Evolutionary conservation across 2,797 vertebrate species (phyloP), one percentile per base, ranked within the genome.

Genomic region (Pangasius krempfi): DNA sequence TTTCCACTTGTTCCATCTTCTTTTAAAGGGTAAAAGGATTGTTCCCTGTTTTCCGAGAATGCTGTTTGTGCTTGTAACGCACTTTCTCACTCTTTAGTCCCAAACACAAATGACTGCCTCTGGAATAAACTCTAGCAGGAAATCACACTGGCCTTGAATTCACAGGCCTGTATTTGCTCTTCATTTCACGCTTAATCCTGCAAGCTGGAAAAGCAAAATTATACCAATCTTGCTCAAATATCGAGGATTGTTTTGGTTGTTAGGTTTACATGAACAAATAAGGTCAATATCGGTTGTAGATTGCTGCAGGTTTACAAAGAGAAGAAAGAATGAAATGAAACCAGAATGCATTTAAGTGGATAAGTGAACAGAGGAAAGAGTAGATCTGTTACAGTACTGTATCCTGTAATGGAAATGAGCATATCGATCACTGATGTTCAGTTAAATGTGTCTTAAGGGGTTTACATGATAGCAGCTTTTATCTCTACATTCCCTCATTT

Each of bases 381-480:
- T 30, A 52, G 76, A 86, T 83, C n/a, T 84, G 76, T 54, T 72
- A 79, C 88, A 50, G 85, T 79, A 86, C 86, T 80, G 73, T 88
- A 84, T 73, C 83, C 86, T 40, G 68, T 89, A 90, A 92, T 86
- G 27, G 60, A 90, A 73, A 88, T 33, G 80, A 76, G 88, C 86
- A 66, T 90, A 93, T 93, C 82, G 89, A 90, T 60, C 91, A 73
- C 33, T 83, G 70, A 86, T 88, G 60, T 92, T 90, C 90, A 64
- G 89, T 83, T 91, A 54, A 89, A 93, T 79, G 85, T 72, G 85
- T 79, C 87, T 92, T 62, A 88, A 89, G 62, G 73, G 62, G 81
- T 79, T 33, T 56, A 88, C 83, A 40, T 90, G 89, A 89, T 88
- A 85, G 82, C 50, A 56, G 20, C 83, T 68, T 83, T 54, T 73